Evolutionary conservation across 2,888 invertebrate species (phyloP).

Genomic region (Himalopsyche anomala): DNA sequence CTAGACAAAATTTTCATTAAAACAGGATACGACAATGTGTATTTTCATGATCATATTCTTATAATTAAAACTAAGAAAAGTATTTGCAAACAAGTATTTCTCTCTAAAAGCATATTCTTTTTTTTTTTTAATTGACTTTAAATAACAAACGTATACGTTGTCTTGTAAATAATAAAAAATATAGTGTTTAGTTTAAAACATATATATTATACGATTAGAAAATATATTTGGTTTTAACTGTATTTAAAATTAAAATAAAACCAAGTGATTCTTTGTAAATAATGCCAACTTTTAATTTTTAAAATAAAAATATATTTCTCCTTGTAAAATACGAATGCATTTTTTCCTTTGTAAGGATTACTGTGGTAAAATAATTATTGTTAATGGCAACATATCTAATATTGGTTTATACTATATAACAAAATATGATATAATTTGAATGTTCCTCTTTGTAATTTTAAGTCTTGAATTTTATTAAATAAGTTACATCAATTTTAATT

Average conservation of each 20-base stretch:
- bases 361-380: conserved; percentile 30
- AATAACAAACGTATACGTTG: conserved; percentile 18
- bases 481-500: conserved; percentile 18
- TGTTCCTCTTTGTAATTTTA: conserved; percentile 26
- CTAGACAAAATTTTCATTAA: no score
- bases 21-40: no score
- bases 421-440: conserved; percentile 20
- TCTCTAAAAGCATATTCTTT: not conserved
- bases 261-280: conserved; percentile 29
- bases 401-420: conserved; percentile 25
- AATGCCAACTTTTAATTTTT: conserved; percentile 20
- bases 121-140: not conserved
- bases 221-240: conserved; percentile 5
- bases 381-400: conserved; percentile 23
- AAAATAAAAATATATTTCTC: conserved; percentile 24
- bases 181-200: conserved; percentile 22
- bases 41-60: no score
- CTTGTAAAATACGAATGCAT: conserved; percentile 26
- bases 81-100: not conserved
- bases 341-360: conserved; percentile 26
- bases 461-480: conserved; percentile 27
- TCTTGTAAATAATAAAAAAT: conserved; percentile 31
- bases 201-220: not conserved
- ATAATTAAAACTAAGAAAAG: no score
- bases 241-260: conserved; percentile 16